A percentile compares a stretch with the other conserved stretches of the same genome.
Evolutionary conservation across 2,113 vertebrate species (phyloP).

Genomic region (Octodon degus): DNA sequence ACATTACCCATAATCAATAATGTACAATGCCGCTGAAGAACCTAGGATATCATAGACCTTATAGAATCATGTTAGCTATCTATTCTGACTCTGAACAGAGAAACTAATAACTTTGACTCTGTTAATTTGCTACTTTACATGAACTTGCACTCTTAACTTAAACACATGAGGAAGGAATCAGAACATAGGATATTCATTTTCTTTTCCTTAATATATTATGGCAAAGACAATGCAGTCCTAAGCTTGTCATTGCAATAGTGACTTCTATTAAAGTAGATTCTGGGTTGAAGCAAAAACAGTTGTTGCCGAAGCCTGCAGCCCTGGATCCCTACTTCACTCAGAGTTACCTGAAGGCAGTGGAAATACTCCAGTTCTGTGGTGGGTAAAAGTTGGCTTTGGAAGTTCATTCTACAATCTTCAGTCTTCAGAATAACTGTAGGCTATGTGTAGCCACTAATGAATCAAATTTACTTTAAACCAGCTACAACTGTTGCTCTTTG

Average conservation of each 20-base stretch:
- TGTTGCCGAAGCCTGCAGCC: not conserved
- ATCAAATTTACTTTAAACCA: not conserved
- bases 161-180: not conserved
- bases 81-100: not conserved
- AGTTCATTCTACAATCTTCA: not conserved
- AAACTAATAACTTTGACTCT: not conserved
- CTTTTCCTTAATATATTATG: not conserved
- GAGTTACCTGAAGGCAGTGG: not conserved
- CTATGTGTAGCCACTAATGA: not conserved
- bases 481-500: not conserved
- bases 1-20: not conserved
- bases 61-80: not conserved
- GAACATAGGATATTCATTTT: not conserved
- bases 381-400: not conserved
- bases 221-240: not conserved
- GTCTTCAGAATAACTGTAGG: not conserved
- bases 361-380: not conserved
- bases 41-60: not conserved
- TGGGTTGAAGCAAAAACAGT: not conserved
- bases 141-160: not conserved
- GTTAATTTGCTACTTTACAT: not conserved
- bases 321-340: not conserved
- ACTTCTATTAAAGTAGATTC: not conserved
- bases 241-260: not conserved
- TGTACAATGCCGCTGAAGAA: not conserved